Evolutionary conservation across 2,888 invertebrate species (phyloP).

Genomic region (Synergus japonicus): DNA sequence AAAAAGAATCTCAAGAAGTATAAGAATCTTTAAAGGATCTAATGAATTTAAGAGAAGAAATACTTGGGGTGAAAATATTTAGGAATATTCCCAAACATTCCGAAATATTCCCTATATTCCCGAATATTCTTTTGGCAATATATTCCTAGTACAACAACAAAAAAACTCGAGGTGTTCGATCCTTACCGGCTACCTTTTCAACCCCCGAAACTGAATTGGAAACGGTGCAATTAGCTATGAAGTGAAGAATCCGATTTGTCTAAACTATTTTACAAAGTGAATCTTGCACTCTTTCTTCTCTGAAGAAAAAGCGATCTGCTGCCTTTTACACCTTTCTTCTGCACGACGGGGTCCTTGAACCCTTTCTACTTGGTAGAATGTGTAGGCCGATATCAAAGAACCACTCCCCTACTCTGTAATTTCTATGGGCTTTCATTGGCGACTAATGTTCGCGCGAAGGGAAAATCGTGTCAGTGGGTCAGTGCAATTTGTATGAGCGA

Average conservation of each 20-base stretch:
- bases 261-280: constrained; percentile 19
- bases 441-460: constrained; percentile 63
- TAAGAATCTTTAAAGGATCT: too few species aligned
- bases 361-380: constrained; percentile 47
- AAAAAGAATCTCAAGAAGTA: too few species aligned
- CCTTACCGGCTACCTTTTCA: background rate
- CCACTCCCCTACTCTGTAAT: constrained; percentile 56
- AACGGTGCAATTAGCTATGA: background rate
- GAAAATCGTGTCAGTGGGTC: constrained; percentile 65
- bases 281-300: constrained; percentile 45
- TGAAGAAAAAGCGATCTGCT: constrained; percentile 21
- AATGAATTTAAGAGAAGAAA: too few species aligned
- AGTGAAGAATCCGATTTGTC: constrained; percentile 19
- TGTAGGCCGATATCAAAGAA: constrained; percentile 43
- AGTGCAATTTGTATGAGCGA: constrained; percentile 57
- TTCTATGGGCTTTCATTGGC: constrained; percentile 61
- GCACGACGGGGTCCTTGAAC: constrained; percentile 52
- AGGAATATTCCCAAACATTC: too few species aligned
- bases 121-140: too few species aligned
- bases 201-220: background rate
- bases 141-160: too few species aligned
- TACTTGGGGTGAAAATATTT: too few species aligned
- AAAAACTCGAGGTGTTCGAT: too few species aligned
- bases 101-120: too few species aligned
- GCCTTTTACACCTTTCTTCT: constrained; percentile 47